Conservation (phyloP, 2,113 vertebrate genomes). For the Pelecanoides urinatrix region DNA sequence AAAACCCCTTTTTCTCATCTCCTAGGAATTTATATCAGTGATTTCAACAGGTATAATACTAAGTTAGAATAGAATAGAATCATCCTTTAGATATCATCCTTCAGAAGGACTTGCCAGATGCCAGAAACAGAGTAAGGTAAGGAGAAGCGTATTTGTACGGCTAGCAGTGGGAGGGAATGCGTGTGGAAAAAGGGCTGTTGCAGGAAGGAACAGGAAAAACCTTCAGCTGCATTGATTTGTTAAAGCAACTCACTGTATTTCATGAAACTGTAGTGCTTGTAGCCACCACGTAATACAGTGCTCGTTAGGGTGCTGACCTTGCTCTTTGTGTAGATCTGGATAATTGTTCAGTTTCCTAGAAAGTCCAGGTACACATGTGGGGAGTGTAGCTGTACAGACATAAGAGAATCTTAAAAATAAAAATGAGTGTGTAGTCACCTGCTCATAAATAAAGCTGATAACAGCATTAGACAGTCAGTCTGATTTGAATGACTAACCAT, state of each 20-base stretch:
- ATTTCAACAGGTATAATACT: background rate
- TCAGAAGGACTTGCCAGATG: background rate
- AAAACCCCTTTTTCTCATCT: background rate
- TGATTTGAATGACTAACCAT: background rate
- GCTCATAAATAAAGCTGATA: background rate
- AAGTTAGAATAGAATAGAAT: background rate
- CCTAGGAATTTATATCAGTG: background rate
- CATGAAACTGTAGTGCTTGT: background rate
- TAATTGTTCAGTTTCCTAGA: background rate
- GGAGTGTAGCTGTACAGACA: background rate
- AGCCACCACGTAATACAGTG: background rate
- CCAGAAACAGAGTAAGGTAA: background rate
- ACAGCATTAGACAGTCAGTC: background rate
- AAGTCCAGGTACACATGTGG: background rate
- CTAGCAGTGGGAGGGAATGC: background rate
- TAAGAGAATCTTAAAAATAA: background rate
- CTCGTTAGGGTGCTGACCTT: background rate
- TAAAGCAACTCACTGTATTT: background rate
- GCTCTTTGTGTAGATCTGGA: background rate
- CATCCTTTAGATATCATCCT: background rate
- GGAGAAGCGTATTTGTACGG: too few relatives aligned
- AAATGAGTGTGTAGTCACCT: background rate
- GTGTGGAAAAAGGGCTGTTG: background rate
- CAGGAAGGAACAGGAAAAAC: background rate
- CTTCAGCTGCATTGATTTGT: background rate